Conservation (phyloP, 2,888 invertebrate species). For the Eledona agricola region DNA sequence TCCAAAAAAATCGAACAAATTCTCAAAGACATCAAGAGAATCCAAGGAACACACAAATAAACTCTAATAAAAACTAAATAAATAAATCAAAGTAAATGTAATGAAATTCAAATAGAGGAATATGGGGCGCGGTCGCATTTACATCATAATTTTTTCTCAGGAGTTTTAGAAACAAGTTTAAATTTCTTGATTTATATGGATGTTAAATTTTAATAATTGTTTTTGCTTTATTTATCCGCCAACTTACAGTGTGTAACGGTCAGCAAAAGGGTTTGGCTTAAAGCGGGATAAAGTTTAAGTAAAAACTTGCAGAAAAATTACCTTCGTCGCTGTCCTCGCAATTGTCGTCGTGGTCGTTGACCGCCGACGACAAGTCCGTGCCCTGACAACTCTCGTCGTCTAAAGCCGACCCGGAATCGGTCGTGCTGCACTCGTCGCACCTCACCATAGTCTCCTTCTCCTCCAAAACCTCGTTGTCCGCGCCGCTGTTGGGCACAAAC, state of each 20-base stretch:
- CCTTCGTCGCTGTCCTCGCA: conserved; percentile 72
- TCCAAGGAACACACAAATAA: too few species aligned
- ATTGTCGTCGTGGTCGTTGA: conserved; percentile 59
- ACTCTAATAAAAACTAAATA: too few species aligned
- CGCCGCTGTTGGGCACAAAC: conserved; percentile 65
- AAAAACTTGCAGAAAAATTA: conserved; percentile 34
- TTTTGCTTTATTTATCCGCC: too few species aligned
- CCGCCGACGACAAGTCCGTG: conserved; percentile 59
- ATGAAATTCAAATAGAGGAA: too few species aligned
- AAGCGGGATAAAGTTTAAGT: conserved; percentile 6
- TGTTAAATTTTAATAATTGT: too few species aligned
- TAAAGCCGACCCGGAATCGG: conserved; percentile 74
- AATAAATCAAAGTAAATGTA: too few species aligned
- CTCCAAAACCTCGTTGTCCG: conserved; percentile 61
- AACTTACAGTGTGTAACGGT: too few species aligned
- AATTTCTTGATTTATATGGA: neutral
- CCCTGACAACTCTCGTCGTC: conserved; percentile 70
- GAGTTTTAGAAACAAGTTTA: too few species aligned
- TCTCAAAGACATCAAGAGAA: too few species aligned
- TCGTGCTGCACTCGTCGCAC: conserved; percentile 73
- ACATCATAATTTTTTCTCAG: conserved; percentile 2
- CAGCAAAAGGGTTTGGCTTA: too few species aligned
- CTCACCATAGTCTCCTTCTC: conserved; percentile 63
- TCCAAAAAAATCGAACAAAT: too few species aligned
- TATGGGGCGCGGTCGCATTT: too few species aligned